Evolutionary conservation across 2,888 invertebrate species (phyloP).

Genomic region (Eilema griseolum): DNA sequence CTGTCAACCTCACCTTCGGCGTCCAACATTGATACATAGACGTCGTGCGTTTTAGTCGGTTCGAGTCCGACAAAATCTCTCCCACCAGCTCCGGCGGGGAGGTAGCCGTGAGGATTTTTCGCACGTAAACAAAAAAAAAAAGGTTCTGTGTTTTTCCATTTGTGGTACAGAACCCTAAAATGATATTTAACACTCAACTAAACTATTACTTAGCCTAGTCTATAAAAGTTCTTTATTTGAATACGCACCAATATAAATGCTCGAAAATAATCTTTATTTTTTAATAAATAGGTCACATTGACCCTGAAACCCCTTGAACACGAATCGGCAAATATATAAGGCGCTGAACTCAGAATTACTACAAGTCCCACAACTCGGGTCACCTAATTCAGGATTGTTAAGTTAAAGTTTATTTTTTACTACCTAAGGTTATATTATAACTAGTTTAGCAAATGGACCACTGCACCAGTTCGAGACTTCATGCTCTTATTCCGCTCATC

Average conservation of each 20-base stretch:
- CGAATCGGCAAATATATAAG: background rate
- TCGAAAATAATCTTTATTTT: background rate
- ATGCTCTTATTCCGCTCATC: background rate
- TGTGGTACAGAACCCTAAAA: background rate
- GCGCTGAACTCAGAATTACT: background rate
- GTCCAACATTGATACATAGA: no score
- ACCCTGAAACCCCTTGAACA: background rate
- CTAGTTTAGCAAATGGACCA: no score
- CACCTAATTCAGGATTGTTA: background rate
- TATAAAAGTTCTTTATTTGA: background rate
- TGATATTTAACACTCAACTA: background rate
- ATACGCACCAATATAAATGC: background rate
- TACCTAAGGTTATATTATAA: no score
- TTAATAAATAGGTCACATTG: background rate
- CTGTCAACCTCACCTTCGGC: no score
- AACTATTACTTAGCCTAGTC: background rate
- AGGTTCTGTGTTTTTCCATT: background rate
- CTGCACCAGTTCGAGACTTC: no score
- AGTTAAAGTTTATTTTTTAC: conserved; percentile 3
- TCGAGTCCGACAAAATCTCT: no score
- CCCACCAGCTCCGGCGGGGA: no score
- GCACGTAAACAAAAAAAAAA: no score
- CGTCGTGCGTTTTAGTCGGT: no score
- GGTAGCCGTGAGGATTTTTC: no score
- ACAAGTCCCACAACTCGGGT: conserved; percentile 1